phyloP scores from a whole-genome alignment of 2,113 vertebrate genomes.

The Hippoglossus stenolepis region DNA sequence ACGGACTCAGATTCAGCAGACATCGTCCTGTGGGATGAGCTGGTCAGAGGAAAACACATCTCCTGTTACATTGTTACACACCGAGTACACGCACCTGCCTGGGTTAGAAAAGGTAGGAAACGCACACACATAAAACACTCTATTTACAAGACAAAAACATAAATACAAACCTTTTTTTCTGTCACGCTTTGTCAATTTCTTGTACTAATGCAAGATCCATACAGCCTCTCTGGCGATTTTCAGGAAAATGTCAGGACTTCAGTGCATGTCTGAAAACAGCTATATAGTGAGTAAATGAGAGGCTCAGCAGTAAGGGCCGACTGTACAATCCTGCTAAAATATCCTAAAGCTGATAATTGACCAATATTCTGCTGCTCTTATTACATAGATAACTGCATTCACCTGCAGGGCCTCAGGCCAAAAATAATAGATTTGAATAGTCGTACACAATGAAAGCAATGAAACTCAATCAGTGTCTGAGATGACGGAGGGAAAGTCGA shows the following conservation, averaged over 20 bases:
- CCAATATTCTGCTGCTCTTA: background rate
- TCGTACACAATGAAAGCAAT: too few species aligned
- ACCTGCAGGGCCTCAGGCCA: too few species aligned
- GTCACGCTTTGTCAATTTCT: too few species aligned
- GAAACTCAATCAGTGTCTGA: background rate
- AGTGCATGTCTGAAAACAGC: too few species aligned
- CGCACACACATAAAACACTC: background rate
- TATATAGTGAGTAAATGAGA: too few species aligned
- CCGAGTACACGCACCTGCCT: conserved; percentile 78
- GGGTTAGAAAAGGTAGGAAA: conserved; percentile 87
- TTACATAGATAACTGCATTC: background rate
- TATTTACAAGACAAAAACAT: background rate
- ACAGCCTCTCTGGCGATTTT: too few species aligned
- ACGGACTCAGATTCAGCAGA: conserved; percentile 72
- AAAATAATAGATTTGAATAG: too few species aligned
- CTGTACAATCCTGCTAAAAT: too few species aligned
- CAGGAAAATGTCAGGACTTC: too few species aligned
- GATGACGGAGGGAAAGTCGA: background rate
- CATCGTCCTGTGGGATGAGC: conserved; percentile 83
- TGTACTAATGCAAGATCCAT: too few species aligned
- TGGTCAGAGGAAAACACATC: conserved; percentile 81
- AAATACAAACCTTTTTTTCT: background rate
- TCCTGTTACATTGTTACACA: conserved; percentile 82
- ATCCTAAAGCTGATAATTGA: background rate
- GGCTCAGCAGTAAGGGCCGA: too few species aligned